phyloP scores from a whole-genome alignment of 1,140 invertebrate genomes.

The Danaus melanippus region DNA sequence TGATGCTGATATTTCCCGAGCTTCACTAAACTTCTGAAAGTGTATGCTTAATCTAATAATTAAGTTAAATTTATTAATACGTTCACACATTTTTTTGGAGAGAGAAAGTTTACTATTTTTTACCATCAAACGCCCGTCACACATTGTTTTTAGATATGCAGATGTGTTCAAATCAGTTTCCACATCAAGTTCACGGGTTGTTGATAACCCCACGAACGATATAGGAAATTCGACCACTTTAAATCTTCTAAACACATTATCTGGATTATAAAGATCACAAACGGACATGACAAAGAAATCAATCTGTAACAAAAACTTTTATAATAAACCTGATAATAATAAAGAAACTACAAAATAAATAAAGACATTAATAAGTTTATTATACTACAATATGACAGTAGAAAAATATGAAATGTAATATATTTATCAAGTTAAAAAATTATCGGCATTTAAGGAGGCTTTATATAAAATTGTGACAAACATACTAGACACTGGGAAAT shows the following conservation, averaged over 20 bases:
- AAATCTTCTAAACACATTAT: constrained; percentile 52
- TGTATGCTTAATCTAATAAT: background rate
- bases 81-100: no score
- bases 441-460: no score
- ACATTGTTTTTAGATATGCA: constrained; percentile 53
- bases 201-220: constrained; percentile 49
- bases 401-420: no score
- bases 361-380: no score
- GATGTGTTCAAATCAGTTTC: constrained; percentile 40
- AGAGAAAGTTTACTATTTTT: background rate
- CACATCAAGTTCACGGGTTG: constrained; percentile 36
- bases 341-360: no score
- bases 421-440: no score
- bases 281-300: constrained; percentile 14
- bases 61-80: no score
- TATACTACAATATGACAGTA: no score
- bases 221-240: constrained; percentile 53
- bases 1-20: constrained; percentile 48
- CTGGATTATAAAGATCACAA: constrained; percentile 36
- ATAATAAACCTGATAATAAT: background rate
- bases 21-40: constrained; percentile 54
- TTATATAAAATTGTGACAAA: no score
- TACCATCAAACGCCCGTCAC: constrained; percentile 44
- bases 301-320: constrained; percentile 6
- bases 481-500: no score